phyloP scores from a whole-genome alignment of 2,888 invertebrate species.

The Strigamia transsilvanica region DNA sequence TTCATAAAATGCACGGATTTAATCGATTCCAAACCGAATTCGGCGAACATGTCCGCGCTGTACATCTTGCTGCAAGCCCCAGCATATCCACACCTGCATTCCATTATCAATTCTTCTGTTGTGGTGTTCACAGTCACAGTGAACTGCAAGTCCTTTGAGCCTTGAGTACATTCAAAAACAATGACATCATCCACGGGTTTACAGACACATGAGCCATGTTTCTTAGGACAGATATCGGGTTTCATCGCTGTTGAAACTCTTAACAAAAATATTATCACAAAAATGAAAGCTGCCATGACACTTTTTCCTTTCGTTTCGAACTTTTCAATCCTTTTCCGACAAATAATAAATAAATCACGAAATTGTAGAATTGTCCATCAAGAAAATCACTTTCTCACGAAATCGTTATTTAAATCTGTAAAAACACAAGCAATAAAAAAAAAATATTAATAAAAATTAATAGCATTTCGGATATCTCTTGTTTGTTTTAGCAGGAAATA shows the following conservation, averaged over 20 bases:
- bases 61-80: not conserved
- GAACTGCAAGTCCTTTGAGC: not conserved
- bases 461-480: not conserved
- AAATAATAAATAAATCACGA: not conserved
- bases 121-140: not conserved
- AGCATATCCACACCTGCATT: not conserved
- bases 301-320: not conserved
- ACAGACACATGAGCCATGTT: not conserved
- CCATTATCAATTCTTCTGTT: not conserved
- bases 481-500: not conserved
- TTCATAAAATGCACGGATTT: constrained; percentile 7
- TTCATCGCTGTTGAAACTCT: not conserved
- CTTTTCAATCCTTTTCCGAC: not conserved
- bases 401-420: not conserved
- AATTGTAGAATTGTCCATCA: not conserved
- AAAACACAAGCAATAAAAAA: not conserved
- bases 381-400: not conserved
- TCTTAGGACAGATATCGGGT: not conserved
- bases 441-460: not conserved
- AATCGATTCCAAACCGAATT: not conserved
- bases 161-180: not conserved
- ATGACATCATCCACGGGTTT: not conserved
- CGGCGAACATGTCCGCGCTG: not conserved
- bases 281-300: constrained; percentile 5
- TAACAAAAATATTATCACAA: constrained; percentile 1